Evolutionary conservation across 2,797 vertebrate species (phyloP), one percentile per base, ranked within the genome.

Genomic region (Ptychadena robeensis): DNA sequence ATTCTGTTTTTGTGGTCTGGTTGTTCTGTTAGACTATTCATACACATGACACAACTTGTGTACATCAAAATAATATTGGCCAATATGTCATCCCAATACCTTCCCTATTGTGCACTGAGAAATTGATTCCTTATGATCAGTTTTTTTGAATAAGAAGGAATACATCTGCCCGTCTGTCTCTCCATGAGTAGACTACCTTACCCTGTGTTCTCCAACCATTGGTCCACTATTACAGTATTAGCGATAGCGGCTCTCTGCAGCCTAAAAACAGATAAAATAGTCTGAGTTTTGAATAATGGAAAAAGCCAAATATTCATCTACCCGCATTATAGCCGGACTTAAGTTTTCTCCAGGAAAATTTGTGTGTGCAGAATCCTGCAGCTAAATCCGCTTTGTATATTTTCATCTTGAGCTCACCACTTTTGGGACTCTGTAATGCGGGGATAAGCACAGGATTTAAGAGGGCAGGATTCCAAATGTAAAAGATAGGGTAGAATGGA

Each of bases 391-490:
- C 59, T 61, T 61, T 53, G 44, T 53, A 53, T 18, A 53, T 53
- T 61, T 61, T 61, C 59, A 61, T 61, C 59, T 61, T 28, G 9
- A 61, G 59, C 59, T 61, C 59, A 27, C 59, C 25, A 61, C 25
- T 61, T 61, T 61, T 28, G 25, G 59, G 59, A 61, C 5, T 53
- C 44, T 9, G 25, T 61, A 61, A 61, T 61, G 59, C 59, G 27
- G n/a, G 44, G 59, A 61, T 61, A 61, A 61, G n/a, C 27, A 28
- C 27, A 61, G 59, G 59, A 61, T 61, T 61, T 25, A 27, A 28
- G 59, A 61, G 25, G 25, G n/a, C 59, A 25, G 59, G 25, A 61
- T 61, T 25, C 27, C 59, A 28, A 61, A 61, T 61, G 27, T 61
- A 61, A 61, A 61, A 53, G 44, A 53, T 53, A 53, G 59, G 59